Conservation (phyloP, 2,113 vertebrate species). For the Charina bottae region DNA sequence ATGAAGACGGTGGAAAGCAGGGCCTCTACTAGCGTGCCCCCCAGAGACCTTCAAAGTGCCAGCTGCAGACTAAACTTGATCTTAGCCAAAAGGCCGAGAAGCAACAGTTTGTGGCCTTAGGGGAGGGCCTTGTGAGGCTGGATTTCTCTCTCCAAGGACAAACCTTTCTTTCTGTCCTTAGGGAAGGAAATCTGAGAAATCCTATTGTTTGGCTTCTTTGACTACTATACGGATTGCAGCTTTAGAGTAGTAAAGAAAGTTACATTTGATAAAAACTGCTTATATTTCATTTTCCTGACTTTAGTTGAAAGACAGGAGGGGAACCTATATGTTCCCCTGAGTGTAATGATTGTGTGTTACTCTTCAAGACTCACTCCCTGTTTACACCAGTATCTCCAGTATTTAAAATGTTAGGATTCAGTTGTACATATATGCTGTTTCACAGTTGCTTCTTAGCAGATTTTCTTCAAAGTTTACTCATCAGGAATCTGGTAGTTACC, state of each 20-base stretch:
- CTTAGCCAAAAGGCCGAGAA: too few relatives aligned
- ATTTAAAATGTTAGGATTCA: conserved; percentile 35
- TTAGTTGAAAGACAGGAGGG: not conserved
- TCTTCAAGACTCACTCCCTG: conserved; percentile 15
- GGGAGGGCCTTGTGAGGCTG: too few relatives aligned
- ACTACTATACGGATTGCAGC: not conserved
- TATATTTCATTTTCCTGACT: not conserved
- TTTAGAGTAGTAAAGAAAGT: not conserved
- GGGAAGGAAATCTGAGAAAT: not conserved
- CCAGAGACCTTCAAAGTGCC: not conserved
- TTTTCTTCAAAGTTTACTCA: conserved; percentile 17
- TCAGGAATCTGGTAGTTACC: conserved; percentile 49
- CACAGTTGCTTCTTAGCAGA: conserved; percentile 39
- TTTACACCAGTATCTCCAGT: conserved; percentile 49
- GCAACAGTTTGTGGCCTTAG: not conserved
- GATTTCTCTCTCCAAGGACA: not conserved
- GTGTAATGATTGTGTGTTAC: not conserved
- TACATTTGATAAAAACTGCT: not conserved
- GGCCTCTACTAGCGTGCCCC: not conserved
- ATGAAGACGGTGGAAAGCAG: not conserved
- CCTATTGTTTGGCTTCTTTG: not conserved
- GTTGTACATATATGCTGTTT: conserved; percentile 35
- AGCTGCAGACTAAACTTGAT: too few relatives aligned
- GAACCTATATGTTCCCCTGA: not conserved
- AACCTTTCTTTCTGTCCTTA: not conserved